phyloP scores from a whole-genome alignment of 2,888 invertebrate species.

The Nebria salina region DNA sequence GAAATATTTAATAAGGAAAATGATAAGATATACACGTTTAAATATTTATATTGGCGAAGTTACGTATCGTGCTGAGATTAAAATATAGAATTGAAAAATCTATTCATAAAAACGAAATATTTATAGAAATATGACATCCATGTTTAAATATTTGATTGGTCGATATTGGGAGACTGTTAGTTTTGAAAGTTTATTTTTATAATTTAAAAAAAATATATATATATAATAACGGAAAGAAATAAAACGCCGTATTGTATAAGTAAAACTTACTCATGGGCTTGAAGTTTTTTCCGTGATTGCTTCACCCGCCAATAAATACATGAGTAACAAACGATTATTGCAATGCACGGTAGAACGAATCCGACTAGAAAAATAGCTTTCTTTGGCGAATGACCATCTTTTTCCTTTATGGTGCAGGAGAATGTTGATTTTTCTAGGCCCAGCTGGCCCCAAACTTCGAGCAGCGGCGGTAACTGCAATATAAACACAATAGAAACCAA shows the following conservation, averaged over 20 bases:
- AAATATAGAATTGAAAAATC: no score
- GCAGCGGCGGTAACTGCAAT: slow-evolving; percentile 77
- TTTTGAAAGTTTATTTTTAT: no score
- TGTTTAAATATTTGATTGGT: no score
- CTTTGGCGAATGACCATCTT: slow-evolving; percentile 82
- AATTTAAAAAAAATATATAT: no score
- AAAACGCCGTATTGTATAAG: no score
- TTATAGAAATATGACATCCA: no score
- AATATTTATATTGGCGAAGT: no score
- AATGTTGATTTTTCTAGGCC: slow-evolving; percentile 83
- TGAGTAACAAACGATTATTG: slow-evolving; percentile 85
- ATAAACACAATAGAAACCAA: slow-evolving; percentile 46
- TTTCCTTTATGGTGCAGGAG: slow-evolving; percentile 87
- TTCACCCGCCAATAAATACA: slow-evolving; percentile 86
- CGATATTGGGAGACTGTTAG: no score
- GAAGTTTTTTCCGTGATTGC: slow-evolving; percentile 76
- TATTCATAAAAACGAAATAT: no score
- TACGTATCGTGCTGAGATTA: no score
- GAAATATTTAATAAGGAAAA: not conserved
- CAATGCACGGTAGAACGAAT: slow-evolving; percentile 84
- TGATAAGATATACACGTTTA: not conserved
- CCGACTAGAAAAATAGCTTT: slow-evolving; percentile 85
- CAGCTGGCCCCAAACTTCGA: slow-evolving; percentile 86
- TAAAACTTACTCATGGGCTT: slow-evolving; percentile 73
- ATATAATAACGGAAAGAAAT: no score